Base-by-base conservation (phyloP, 2,113 vertebrate species). In the Aphyosemion australe region DNA sequence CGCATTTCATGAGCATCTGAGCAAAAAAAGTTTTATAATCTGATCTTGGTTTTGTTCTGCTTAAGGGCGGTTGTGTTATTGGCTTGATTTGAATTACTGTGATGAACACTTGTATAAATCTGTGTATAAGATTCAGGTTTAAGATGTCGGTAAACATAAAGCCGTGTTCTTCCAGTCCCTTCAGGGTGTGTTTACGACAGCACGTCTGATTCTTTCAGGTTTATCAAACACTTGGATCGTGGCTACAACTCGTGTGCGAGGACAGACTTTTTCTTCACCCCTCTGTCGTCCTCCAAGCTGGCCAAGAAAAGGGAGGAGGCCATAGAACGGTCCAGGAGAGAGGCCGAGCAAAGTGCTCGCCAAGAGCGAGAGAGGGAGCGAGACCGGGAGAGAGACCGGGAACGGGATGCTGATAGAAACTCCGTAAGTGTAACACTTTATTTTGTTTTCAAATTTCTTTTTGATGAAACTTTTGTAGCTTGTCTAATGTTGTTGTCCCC, bases 271-370 rank as follows among this genome's bases (percentile, higher is more conserved):
- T 97, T 95, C 90, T 99, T 99, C 79, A 98, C 96, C 61, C 97
- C 97, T 0, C 92, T 98, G 58, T 92, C 95, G 1, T 94, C 95
- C 14, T 99, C 97, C 10, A 99, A 99, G 72, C 90, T 99, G 83
- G 96, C 97, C 77, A 98, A 97, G 92, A 99, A 99, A 80, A 91
- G 97, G 49, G 97, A 99, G 85, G 97, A 99, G 80, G 95, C 94
- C 4, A 85, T 94, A 0, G 97, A 99, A 78, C 95, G 93, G 79
- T 94, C 93, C 56, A 94, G 96, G 72, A 92, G 96, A 50, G 97
- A 99, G 80, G 95, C 95, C 0, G 97, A 99, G 79, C 94, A 95
- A 82, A 95, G 93, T 43, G 95, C 95, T 45, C 93, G 96, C 41
- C 96, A 99, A 74, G 95, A 97, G 71, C 92, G 96, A 0, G 96